phyloP scores from a whole-genome alignment of 2,888 invertebrate genomes.

The Xylophagus ater region DNA sequence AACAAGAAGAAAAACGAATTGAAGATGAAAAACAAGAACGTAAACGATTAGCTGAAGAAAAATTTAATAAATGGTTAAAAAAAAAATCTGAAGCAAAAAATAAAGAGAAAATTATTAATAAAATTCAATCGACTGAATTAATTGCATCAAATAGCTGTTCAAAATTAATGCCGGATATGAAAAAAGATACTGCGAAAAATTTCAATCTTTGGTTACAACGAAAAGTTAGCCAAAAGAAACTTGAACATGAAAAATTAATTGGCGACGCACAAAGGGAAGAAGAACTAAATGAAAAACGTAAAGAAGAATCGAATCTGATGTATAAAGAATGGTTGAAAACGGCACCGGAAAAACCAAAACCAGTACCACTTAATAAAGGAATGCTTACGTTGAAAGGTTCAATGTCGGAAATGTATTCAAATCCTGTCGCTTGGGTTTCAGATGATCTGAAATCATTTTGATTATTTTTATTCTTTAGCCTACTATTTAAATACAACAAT shows the following conservation, averaged over 20 bases:
- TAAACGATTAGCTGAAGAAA: constrained; percentile 23
- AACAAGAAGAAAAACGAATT: constrained; percentile 16
- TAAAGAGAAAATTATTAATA: constrained; percentile 11
- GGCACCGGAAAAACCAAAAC: constrained; percentile 32
- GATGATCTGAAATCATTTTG: too few relatives aligned
- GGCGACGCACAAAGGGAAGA: constrained; percentile 19
- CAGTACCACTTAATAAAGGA: constrained; percentile 35
- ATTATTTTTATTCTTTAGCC: too few relatives aligned
- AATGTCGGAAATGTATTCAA: constrained; percentile 30
- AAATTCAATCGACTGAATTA: constrained; percentile 2
- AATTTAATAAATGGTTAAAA: constrained; percentile 29
- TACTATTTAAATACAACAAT: neutral
- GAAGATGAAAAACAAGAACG: constrained; percentile 22
- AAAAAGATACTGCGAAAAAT: constrained; percentile 12
- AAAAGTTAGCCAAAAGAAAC: constrained; percentile 24
- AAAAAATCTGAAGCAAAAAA: constrained; percentile 20
- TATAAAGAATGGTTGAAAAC: constrained; percentile 31
- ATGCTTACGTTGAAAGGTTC: constrained; percentile 33
- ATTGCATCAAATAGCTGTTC: neutral
- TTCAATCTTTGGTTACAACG: constrained; percentile 24
- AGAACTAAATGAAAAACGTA: constrained; percentile 15
- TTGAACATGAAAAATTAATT: constrained; percentile 19
- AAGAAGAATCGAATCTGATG: constrained; percentile 23
- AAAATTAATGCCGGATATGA: neutral
- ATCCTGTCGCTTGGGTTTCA: constrained; percentile 30